Conservation (phyloP, 1,140 invertebrate genomes). For the Leptinotarsa defecta region DNA sequence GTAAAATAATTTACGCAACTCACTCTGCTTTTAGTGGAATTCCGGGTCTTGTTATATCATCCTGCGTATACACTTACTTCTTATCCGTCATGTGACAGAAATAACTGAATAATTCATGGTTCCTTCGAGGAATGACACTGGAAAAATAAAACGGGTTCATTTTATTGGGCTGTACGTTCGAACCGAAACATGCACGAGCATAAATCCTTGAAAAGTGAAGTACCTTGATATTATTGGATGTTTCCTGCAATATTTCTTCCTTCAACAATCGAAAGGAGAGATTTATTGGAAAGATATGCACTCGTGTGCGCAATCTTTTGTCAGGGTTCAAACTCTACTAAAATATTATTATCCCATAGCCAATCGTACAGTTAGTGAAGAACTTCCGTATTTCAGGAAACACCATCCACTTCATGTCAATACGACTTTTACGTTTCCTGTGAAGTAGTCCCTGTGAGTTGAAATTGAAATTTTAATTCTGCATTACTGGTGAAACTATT, state of each 20-base stretch:
- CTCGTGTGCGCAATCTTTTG: background rate
- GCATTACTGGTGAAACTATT: too few relatives aligned
- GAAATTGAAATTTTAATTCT: too few relatives aligned
- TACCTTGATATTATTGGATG: constrained; percentile 13
- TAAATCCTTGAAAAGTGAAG: background rate
- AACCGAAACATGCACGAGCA: background rate
- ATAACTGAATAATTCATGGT: too few relatives aligned
- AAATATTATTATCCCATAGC: constrained; percentile 1
- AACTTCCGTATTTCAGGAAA: background rate
- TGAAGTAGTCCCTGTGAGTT: too few relatives aligned
- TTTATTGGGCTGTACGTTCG: background rate
- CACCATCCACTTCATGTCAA: background rate
- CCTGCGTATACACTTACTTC: too few relatives aligned
- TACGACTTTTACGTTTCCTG: background rate
- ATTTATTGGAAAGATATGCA: constrained; percentile 27
- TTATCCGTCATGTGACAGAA: too few relatives aligned
- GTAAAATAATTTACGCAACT: too few relatives aligned
- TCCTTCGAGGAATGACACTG: too few relatives aligned
- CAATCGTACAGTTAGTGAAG: background rate
- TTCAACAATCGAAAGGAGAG: background rate
- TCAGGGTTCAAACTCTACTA: background rate
- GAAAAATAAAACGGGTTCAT: too few relatives aligned
- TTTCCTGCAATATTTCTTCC: constrained; percentile 22
- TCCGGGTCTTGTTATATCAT: too few relatives aligned
- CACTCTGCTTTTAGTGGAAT: too few relatives aligned